Evolutionary conservation across 1,140 invertebrate species (phyloP).

Genomic region (Halictus rubicundus): DNA sequence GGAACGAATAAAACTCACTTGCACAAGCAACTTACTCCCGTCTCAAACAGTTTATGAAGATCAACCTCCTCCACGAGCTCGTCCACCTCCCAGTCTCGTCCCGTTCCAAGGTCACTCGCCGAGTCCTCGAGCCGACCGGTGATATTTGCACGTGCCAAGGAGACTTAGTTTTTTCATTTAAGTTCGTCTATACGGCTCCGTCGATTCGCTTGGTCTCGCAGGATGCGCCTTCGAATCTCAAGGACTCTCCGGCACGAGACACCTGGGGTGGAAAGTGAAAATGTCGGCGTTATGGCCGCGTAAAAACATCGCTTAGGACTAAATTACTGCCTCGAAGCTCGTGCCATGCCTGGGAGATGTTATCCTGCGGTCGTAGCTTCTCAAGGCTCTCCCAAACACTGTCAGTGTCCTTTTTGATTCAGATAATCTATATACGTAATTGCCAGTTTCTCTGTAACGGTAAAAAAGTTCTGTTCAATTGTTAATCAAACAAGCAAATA

Average conservation of each 20-base stretch:
- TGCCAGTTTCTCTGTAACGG: too few species aligned
- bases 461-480: too few species aligned
- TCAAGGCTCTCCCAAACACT: too few species aligned
- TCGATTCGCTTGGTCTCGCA: background rate
- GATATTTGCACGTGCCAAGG: slow-evolving; percentile 16
- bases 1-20: background rate
- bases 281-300: too few species aligned
- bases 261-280: too few species aligned
- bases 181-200: background rate
- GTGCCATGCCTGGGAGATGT: too few species aligned
- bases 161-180: slow-evolving; percentile 23
- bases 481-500: too few species aligned
- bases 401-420: too few species aligned
- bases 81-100: background rate
- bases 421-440: too few species aligned
- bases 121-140: background rate
- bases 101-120: background rate
- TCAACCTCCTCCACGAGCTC: background rate
- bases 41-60: background rate
- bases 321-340: too few species aligned
- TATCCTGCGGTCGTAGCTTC: too few species aligned
- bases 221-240: background rate
- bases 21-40: background rate
- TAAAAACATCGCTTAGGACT: too few species aligned
- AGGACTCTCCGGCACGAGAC: background rate